These are phyloP conservation scores for Hiodon alosoides DNA, from an alignment of 2,113 vertebrate species.

Conservation along the genomic window DNA sequence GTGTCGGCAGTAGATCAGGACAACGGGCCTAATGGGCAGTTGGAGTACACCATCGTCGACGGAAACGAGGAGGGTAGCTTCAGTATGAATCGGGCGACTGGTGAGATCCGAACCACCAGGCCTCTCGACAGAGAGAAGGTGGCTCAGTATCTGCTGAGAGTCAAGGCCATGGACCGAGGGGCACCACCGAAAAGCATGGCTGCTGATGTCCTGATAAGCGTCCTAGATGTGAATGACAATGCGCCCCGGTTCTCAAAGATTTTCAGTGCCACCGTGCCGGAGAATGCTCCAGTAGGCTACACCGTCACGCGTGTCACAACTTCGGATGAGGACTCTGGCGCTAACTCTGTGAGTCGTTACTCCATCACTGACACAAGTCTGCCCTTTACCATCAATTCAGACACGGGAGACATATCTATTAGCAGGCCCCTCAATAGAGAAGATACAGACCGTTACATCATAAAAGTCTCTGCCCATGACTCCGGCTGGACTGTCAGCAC, in stretches of 20 bases:
- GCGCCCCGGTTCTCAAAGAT: slow-evolving; percentile 93
- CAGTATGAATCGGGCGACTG: slow-evolving; percentile 75
- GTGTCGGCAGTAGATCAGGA: slow-evolving; percentile 80
- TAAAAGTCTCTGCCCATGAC: slow-evolving; percentile 88
- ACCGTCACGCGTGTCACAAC: slow-evolving; percentile 87
- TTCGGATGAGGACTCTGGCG: slow-evolving; percentile 83
- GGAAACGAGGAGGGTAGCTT: slow-evolving; percentile 87
- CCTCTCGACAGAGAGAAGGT: slow-evolving; percentile 84
- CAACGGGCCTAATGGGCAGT: slow-evolving; percentile 83
- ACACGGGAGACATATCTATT: slow-evolving; percentile 83
- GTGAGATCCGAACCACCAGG: slow-evolving; percentile 82
- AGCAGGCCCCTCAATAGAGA: slow-evolving; percentile 89
- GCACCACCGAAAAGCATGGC: slow-evolving; percentile 66
- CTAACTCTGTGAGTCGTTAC: slow-evolving; percentile 85
- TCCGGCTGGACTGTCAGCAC: slow-evolving; percentile 97
- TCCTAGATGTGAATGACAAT: slow-evolving; percentile 93
- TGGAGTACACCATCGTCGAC: slow-evolving; percentile 78
- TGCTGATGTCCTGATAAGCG: slow-evolving; percentile 73
- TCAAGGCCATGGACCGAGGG: slow-evolving; percentile 84
- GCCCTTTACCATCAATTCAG: slow-evolving; percentile 82
- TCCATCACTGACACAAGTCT: slow-evolving; percentile 78
- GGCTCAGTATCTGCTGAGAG: slow-evolving; percentile 68
- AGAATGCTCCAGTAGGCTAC: slow-evolving; percentile 85
- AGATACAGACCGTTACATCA: slow-evolving; percentile 81
- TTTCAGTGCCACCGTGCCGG: slow-evolving; percentile 85